Evolutionary conservation across 1,140 invertebrate genomes (phyloP), one percentile per base, ranked within the genome.

Genomic region (Manduca sexta): DNA sequence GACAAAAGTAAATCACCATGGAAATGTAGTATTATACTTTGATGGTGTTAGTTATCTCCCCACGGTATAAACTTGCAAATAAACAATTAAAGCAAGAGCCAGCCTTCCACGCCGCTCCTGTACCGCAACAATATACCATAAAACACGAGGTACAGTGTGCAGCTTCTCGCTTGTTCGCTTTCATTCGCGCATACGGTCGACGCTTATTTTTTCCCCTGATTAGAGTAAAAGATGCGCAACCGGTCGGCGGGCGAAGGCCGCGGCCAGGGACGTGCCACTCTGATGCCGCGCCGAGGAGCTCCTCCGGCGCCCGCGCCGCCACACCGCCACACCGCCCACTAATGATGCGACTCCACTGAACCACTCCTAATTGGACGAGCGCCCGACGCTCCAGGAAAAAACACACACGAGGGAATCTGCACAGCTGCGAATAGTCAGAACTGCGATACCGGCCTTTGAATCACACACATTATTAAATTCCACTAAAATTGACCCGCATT

Each of bases 141-240:
- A 79, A 82, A 79, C 71, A 79, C 71, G 60, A 58, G 47, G 61
- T 63, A 62, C 67, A 43, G 61, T 58, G 64, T 68, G 66, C 56
- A 71, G 61, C 64, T 73, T 70, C 73, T 70, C 74, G 71, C 68
- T 74, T 71, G 65, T 71, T 82, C 70, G 71, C 70, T 79, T 82
- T 82, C 73, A 62, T 77, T 77, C 55, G 74, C 69, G 69, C 75
- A 80, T 74, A 65, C 67, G 64, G 53, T 60, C 59, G 52, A 58
- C 58, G 64, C 56, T 73, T 74, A 67, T 78, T 84, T 83, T 84
- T 79, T 62, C 65, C 66, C 67, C 70, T 80, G 81, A 83, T 84
- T 81, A 81, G 77, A 81, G 78, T 74, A 74, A 79, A 76, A 83
- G 79, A 81, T 78, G 77, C 68, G 54, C 75, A 76, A 84, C 81